Evolutionary conservation across 2,888 invertebrate species (phyloP).

Genomic region (Sympetrum striolatum): DNA sequence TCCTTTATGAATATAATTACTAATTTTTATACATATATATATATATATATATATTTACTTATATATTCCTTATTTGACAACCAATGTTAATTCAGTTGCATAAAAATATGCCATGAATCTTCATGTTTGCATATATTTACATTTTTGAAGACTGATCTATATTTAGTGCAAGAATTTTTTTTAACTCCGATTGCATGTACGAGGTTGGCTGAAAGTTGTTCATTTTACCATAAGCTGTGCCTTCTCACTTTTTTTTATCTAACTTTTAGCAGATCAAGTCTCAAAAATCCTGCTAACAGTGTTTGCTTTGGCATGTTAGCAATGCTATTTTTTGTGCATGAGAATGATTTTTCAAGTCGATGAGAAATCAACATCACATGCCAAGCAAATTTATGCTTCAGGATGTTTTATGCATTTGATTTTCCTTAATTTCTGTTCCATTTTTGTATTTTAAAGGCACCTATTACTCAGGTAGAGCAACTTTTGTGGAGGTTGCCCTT

Average conservation of each 20-base stretch:
- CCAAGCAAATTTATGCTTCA: not conserved
- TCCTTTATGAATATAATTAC: constrained; percentile 36
- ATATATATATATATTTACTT: constrained; percentile 27
- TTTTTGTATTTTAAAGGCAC: not conserved
- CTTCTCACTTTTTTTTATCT: not conserved
- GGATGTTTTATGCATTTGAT: not conserved
- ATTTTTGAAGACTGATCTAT: constrained; percentile 41
- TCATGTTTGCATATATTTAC: constrained; percentile 30
- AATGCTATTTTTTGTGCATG: constrained; percentile 5
- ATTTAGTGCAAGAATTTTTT: constrained; percentile 28
- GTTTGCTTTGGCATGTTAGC: not conserved
- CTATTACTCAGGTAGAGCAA: not conserved
- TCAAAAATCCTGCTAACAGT: not conserved
- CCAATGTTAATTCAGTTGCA: constrained; percentile 31
- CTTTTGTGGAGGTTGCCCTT: not conserved
- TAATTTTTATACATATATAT: constrained; percentile 39
- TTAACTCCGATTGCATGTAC: constrained; percentile 33
- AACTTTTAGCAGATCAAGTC: not conserved
- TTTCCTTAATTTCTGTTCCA: not conserved
- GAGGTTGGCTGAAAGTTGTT: constrained; percentile 6
- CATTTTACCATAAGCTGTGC: constrained; percentile 3
- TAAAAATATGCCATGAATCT: constrained; percentile 30
- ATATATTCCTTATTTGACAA: constrained; percentile 39
- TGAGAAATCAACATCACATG: constrained; percentile 1
- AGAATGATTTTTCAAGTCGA: not conserved